Evolutionary conservation across 2,888 invertebrate species (phyloP).

Genomic region (Pherbina coryleti): DNA sequence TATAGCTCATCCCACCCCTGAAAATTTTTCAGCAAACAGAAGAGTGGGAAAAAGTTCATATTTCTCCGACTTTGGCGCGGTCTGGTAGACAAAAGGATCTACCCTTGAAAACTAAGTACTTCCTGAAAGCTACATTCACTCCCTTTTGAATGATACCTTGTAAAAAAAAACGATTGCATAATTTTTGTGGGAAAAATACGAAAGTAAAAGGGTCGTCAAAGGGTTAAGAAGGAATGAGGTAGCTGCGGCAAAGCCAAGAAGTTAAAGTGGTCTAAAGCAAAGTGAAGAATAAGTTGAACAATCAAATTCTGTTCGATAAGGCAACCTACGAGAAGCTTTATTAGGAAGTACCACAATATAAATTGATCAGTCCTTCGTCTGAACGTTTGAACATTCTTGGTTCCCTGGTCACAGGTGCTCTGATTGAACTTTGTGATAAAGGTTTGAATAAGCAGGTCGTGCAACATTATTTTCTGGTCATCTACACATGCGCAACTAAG

Average conservation of each 20-base stretch:
- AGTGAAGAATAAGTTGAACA: slow-evolving; percentile 99
- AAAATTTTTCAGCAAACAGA: too few relatives aligned
- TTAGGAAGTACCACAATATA: slow-evolving; percentile 96
- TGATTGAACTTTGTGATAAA: slow-evolving; percentile 94
- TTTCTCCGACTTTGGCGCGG: too few relatives aligned
- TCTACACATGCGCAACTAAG: slow-evolving; percentile 97
- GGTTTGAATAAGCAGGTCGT: slow-evolving; percentile 96
- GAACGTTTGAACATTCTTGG: slow-evolving; percentile 98
- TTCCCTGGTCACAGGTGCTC: slow-evolving; percentile 93
- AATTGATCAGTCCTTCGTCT: slow-evolving; percentile 98
- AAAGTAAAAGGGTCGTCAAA: too few relatives aligned
- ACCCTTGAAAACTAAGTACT: too few relatives aligned
- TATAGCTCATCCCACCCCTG: too few relatives aligned
- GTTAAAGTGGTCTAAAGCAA: slow-evolving; percentile 99
- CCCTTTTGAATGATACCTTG: too few relatives aligned
- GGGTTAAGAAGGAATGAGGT: slow-evolving; percentile 96
- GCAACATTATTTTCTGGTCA: slow-evolving; percentile 95
- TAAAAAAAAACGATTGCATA: too few relatives aligned
- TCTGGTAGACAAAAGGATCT: too few relatives aligned
- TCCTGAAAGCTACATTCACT: too few relatives aligned
- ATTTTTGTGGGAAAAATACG: too few relatives aligned
- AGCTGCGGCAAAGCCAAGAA: slow-evolving; percentile 96
- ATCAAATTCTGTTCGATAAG: slow-evolving; percentile 98
- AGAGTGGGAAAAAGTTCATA: too few relatives aligned
- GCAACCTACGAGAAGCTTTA: slow-evolving; percentile 97